phyloP scores from a whole-genome alignment of 2,113 vertebrate genomes.

The Corvus moneduloides region DNA sequence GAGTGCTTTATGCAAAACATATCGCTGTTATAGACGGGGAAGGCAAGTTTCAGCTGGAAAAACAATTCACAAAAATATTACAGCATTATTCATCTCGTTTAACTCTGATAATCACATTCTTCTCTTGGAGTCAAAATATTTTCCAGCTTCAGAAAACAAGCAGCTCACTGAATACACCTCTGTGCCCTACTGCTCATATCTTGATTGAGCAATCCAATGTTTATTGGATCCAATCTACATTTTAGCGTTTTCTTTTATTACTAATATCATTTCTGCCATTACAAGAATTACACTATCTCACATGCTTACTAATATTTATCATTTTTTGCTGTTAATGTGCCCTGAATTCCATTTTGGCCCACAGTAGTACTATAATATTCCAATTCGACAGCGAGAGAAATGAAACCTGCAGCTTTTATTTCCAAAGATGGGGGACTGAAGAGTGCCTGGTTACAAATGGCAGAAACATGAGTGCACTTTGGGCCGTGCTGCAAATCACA shows the following conservation, averaged over 20 bases:
- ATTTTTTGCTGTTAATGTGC: constrained; percentile 23
- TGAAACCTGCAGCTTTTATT: constrained; percentile 42
- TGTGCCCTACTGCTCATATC: constrained; percentile 29
- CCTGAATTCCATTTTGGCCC: constrained; percentile 17
- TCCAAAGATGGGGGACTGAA: constrained; percentile 28
- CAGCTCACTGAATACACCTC: constrained; percentile 24
- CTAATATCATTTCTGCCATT: constrained; percentile 25
- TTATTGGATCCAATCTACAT: constrained; percentile 56
- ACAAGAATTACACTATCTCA: constrained; percentile 24
- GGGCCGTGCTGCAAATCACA: constrained; percentile 44
- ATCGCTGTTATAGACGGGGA: not conserved
- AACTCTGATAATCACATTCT: constrained; percentile 59
- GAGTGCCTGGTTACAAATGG: constrained; percentile 42
- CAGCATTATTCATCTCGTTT: constrained; percentile 61
- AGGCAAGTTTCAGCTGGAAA: constrained; percentile 55
- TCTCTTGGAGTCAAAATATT: constrained; percentile 54
- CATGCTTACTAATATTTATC: constrained; percentile 43
- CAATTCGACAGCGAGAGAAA: not conserved
- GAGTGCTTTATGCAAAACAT: constrained; percentile 43
- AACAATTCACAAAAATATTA: constrained; percentile 43
- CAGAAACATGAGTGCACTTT: constrained; percentile 20
- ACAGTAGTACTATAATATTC: constrained; percentile 1
- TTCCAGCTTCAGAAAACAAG: constrained; percentile 42
- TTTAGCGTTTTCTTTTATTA: constrained; percentile 57
- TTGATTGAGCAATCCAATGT: constrained; percentile 48